These are phyloP conservation scores for Struthidea cinerea DNA, from an alignment of 2,113 vertebrate genomes.

Conservation along the genomic window DNA sequence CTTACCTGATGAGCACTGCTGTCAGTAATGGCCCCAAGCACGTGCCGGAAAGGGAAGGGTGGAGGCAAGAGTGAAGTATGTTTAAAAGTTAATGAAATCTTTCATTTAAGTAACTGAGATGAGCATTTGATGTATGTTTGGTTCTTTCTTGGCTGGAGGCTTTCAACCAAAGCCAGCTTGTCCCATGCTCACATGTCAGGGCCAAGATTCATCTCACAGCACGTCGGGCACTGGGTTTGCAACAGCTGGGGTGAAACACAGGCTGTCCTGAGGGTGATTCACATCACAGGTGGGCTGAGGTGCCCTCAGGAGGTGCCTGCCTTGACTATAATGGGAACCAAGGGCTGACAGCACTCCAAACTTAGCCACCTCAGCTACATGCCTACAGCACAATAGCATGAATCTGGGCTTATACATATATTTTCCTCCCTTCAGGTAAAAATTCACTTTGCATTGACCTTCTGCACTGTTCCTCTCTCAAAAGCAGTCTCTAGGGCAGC, in stretches of 20 bases:
- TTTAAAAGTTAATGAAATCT: background rate
- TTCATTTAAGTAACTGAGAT: background rate
- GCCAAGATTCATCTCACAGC: background rate
- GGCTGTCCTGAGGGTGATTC: background rate
- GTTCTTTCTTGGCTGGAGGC: background rate
- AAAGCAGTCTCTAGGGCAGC: constrained; percentile 12
- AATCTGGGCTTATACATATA: background rate
- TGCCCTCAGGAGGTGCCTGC: background rate
- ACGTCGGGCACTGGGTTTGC: background rate
- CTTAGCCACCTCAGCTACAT: background rate
- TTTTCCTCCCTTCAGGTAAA: constrained; percentile 33
- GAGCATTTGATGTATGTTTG: background rate
- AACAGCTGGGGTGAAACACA: background rate
- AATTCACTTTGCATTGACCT: constrained; percentile 43
- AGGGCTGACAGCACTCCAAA: background rate
- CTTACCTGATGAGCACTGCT: background rate
- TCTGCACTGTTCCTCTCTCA: background rate
- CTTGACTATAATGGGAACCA: background rate
- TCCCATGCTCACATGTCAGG: background rate
- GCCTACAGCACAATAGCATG: background rate
- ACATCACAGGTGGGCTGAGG: background rate
- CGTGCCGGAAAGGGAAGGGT: background rate
- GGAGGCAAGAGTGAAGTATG: background rate
- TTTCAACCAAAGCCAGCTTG: background rate
- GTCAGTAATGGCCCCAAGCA: background rate